These are phyloP conservation scores for Oryzias javanicus DNA, from an alignment of 2,113 vertebrate genomes.

Conservation along the genomic window DNA sequence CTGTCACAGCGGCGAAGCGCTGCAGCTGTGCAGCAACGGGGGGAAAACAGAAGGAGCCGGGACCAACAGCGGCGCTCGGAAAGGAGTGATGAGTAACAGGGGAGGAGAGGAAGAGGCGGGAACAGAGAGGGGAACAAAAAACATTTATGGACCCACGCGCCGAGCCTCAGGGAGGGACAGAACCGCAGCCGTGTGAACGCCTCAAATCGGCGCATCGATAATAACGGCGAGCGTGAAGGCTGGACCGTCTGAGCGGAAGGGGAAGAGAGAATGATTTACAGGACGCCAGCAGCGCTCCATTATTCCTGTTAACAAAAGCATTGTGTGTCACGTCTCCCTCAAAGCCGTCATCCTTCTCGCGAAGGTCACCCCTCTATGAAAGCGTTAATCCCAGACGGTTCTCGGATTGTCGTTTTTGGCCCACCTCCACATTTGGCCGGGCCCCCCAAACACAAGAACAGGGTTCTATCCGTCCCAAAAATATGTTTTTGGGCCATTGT, in stretches of 20 bases:
- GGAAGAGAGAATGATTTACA: constrained; percentile 50
- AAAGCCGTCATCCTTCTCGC: constrained; percentile 1
- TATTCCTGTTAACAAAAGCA: constrained; percentile 21
- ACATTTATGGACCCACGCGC: constrained; percentile 62
- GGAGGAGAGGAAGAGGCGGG: constrained; percentile 26
- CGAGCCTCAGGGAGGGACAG: constrained; percentile 48
- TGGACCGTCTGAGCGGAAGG: not conserved
- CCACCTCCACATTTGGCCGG: too few relatives aligned
- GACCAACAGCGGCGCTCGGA: constrained; percentile 32
- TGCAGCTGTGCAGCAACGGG: constrained; percentile 11
- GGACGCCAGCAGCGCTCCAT: constrained; percentile 34
- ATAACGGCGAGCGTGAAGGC: constrained; percentile 1
- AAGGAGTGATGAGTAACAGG: constrained; percentile 52
- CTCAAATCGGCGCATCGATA: constrained; percentile 2
- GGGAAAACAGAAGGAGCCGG: constrained; percentile 32
- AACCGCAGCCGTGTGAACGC: constrained; percentile 47
- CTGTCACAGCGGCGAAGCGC: constrained; percentile 5
- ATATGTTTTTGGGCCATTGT: too few relatives aligned
- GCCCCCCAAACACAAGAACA: too few relatives aligned
- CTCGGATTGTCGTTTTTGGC: constrained; percentile 2
- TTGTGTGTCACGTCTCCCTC: constrained; percentile 4
- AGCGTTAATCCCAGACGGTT: not conserved
- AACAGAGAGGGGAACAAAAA: constrained; percentile 42
- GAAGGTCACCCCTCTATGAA: constrained; percentile 5
- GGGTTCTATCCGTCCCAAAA: too few relatives aligned